Percentiles rank a stretch among this genome's conserved stretches.
Evolutionary conservation across 2,797 vertebrate genomes (phyloP).

Genomic region (Malacoraja senta): DNA sequence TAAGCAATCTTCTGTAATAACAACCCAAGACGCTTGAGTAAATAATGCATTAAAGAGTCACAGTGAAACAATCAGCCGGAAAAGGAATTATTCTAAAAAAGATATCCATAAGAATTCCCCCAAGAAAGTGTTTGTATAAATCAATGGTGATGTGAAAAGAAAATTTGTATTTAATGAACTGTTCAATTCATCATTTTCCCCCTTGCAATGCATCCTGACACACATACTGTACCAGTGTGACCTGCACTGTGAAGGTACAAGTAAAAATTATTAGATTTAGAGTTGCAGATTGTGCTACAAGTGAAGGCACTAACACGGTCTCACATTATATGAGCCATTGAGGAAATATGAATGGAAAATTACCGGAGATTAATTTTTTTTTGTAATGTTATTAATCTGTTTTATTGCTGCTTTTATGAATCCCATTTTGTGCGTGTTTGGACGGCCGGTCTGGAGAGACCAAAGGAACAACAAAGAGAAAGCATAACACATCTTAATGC

Average conservation of each 20-base stretch:
- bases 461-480: constrained; percentile 18
- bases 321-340: constrained; percentile 69
- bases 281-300: constrained; percentile 53
- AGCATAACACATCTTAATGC: neutral
- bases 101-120: constrained; percentile 1
- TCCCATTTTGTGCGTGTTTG: constrained; percentile 51
- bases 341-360: constrained; percentile 88
- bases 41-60: constrained; percentile 28
- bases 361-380: constrained; percentile 80
- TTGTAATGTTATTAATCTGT: constrained; percentile 75
- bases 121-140: constrained; percentile 15
- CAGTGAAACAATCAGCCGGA: constrained; percentile 18
- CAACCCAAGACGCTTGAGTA: constrained; percentile 4
- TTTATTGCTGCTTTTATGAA: constrained; percentile 53
- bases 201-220: neutral
- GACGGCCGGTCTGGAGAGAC: constrained; percentile 43
- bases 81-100: constrained; percentile 32
- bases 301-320: constrained; percentile 60
- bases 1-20: constrained; percentile 26
- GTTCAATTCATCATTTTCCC: neutral
- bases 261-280: constrained; percentile 49
- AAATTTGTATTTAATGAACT: constrained; percentile 33
- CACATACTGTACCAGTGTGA: neutral
- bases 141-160: constrained; percentile 30
- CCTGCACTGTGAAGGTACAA: constrained; percentile 35